These are phyloP conservation scores for Oceanites oceanicus DNA, from an alignment of 2,113 vertebrate genomes.

Conservation along the genomic window DNA sequence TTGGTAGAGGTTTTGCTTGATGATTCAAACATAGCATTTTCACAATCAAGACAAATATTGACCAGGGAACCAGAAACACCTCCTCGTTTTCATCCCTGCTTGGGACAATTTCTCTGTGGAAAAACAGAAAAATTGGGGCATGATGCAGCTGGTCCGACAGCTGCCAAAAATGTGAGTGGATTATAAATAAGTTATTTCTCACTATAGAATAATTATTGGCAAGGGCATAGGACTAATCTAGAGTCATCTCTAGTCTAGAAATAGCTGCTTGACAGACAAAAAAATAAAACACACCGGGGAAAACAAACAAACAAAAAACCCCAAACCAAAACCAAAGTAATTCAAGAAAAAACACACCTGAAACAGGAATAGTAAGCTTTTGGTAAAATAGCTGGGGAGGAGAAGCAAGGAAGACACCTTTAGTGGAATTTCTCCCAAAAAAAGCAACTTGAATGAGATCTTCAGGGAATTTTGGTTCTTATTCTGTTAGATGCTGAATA, in stretches of 20 bases:
- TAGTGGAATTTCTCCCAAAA: not conserved
- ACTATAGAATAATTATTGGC: not conserved
- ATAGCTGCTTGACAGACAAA: not conserved
- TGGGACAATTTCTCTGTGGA: not conserved
- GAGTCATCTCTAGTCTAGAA: not conserved
- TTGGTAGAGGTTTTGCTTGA: not conserved
- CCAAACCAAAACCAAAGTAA: not conserved
- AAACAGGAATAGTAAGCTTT: not conserved
- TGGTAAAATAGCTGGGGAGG: not conserved
- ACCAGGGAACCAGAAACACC: not conserved
- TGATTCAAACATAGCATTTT: conserved; percentile 3
- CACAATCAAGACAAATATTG: conserved; percentile 5
- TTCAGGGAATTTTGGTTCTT: not conserved
- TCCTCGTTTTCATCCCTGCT: not conserved
- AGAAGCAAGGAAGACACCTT: not conserved
- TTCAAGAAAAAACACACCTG: not conserved
- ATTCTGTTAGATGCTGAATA: not conserved
- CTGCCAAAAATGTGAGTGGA: not conserved
- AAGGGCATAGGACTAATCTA: not conserved
- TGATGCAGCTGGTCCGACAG: not conserved
- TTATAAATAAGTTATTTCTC: not conserved
- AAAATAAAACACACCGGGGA: not conserved
- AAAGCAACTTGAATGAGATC: not conserved
- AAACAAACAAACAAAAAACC: not conserved
- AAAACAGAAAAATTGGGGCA: not conserved